These are phyloP conservation scores for Brachyalestes nurse DNA, from an alignment of 2,797 vertebrate species.

Conservation along the genomic window DNA sequence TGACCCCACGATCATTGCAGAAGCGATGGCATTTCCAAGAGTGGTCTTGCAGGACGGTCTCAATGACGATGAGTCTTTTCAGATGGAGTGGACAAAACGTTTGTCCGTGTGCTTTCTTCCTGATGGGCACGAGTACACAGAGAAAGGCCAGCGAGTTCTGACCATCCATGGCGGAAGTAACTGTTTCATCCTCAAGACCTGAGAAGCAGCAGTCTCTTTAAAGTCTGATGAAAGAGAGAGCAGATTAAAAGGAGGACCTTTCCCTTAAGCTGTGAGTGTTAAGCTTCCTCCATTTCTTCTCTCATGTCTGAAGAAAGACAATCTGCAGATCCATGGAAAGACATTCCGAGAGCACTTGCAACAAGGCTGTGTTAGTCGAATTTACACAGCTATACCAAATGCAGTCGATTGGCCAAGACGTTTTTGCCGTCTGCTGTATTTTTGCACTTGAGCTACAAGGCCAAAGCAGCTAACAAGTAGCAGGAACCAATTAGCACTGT, in stretches of 20 bases:
- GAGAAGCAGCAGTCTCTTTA: constrained; percentile 31
- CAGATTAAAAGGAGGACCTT: constrained; percentile 59
- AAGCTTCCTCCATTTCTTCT: constrained; percentile 55
- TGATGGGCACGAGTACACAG: constrained; percentile 20
- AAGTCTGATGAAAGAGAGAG: constrained; percentile 43
- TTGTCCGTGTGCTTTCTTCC: background rate
- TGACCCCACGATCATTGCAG: background rate
- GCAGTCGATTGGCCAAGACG: no score
- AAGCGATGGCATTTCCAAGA: background rate
- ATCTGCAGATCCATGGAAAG: constrained; percentile 46
- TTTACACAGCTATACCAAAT: background rate
- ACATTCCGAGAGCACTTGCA: constrained; percentile 10
- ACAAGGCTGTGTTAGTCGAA: background rate
- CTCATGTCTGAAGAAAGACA: constrained; percentile 47
- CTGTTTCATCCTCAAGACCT: constrained; percentile 51
- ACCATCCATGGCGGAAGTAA: constrained; percentile 50
- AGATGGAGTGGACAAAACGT: background rate
- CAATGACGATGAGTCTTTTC: background rate
- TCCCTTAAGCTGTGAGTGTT: constrained; percentile 50
- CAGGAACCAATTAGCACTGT: no score
- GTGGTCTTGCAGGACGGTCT: background rate
- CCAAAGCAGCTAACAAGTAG: no score
- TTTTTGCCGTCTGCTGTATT: background rate
- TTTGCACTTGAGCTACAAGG: no score
- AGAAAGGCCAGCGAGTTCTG: constrained; percentile 43